Evolutionary conservation across 2,113 vertebrate species (phyloP).

Genomic region (Oryzias celebensis): DNA sequence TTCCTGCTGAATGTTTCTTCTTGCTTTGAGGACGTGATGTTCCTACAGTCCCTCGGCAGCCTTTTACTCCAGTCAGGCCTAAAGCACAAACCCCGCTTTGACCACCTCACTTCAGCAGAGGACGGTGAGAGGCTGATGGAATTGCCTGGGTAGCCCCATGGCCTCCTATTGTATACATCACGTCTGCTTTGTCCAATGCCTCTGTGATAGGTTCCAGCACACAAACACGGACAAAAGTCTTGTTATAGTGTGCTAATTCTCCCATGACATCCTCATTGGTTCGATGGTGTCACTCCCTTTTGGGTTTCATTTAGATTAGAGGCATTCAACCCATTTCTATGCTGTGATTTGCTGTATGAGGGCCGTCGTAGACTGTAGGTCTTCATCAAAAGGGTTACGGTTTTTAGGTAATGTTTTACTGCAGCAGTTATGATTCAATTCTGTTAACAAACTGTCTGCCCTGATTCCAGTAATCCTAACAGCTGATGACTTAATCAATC

Average conservation of each 20-base stretch:
- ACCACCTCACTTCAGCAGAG: slow-evolving; percentile 44
- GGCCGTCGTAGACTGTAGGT: background rate
- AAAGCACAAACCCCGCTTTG: slow-evolving; percentile 49
- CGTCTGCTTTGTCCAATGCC: slow-evolving; percentile 70
- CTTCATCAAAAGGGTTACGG: background rate
- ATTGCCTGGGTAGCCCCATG: slow-evolving; percentile 44
- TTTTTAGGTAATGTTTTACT: slow-evolving; percentile 1
- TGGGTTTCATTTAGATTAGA: slow-evolving; percentile 50
- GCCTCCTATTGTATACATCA: slow-evolving; percentile 74
- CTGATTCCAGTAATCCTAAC: background rate
- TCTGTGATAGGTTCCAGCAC: slow-evolving; percentile 69
- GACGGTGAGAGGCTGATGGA: slow-evolving; percentile 47
- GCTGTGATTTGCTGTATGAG: slow-evolving; percentile 24
- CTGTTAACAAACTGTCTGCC: background rate
- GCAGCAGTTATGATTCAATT: background rate
- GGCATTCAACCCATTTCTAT: slow-evolving; percentile 30
- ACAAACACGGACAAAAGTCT: slow-evolving; percentile 65
- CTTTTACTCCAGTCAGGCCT: slow-evolving; percentile 48
- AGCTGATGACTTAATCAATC: background rate
- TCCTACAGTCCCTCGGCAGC: slow-evolving; percentile 47
- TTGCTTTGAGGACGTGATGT: slow-evolving; percentile 56
- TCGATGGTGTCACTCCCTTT: slow-evolving; percentile 48
- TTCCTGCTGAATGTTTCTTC: slow-evolving; percentile 37
- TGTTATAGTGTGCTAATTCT: slow-evolving; percentile 66
- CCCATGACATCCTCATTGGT: slow-evolving; percentile 64